These are phyloP conservation scores for Hydroisotoma schaefferi DNA, from an alignment of 2,888 invertebrate genomes.

Conservation along the genomic window DNA sequence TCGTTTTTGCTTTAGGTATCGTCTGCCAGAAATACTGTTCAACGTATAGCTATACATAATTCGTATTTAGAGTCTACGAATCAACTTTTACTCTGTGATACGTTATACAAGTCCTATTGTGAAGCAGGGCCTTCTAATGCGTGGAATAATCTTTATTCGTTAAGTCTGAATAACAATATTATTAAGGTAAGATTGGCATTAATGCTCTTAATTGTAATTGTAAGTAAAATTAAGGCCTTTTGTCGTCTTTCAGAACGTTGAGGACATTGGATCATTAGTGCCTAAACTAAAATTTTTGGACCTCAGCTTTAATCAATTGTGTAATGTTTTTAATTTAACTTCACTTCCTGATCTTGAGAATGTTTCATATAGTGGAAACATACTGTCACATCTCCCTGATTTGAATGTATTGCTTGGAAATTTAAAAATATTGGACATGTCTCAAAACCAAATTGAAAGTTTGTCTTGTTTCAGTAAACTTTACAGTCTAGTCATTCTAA, in stretches of 20 bases:
- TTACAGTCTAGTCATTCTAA: conserved; percentile 78
- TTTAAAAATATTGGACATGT: conserved; percentile 76
- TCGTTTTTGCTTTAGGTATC: conserved; percentile 61
- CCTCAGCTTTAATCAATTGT: conserved; percentile 45
- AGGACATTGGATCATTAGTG: conserved; percentile 42
- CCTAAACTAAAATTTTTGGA: conserved; percentile 42
- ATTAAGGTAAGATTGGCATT: conserved; percentile 48
- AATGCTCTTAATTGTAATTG: background rate
- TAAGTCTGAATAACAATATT: conserved; percentile 55
- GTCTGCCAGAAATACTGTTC: conserved; percentile 63
- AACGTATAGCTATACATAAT: conserved; percentile 63
- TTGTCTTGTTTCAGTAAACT: conserved; percentile 73
- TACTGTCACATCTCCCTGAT: conserved; percentile 66
- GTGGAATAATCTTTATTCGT: conserved; percentile 53
- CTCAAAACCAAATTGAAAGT: conserved; percentile 74
- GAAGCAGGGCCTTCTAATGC: conserved; percentile 54
- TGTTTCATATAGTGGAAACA: conserved; percentile 76
- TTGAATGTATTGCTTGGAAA: conserved; percentile 85
- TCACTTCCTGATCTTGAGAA: conserved; percentile 70
- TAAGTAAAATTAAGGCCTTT: background rate
- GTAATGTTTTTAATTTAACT: conserved; percentile 61
- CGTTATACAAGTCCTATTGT: conserved; percentile 66
- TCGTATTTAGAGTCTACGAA: conserved; percentile 67
- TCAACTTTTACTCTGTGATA: conserved; percentile 79
- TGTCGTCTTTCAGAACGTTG: conserved; percentile 26